Evolutionary conservation across 2,888 invertebrate genomes (phyloP), one percentile per base, ranked within the genome.

Genomic region (Drosophila rubida): DNA sequence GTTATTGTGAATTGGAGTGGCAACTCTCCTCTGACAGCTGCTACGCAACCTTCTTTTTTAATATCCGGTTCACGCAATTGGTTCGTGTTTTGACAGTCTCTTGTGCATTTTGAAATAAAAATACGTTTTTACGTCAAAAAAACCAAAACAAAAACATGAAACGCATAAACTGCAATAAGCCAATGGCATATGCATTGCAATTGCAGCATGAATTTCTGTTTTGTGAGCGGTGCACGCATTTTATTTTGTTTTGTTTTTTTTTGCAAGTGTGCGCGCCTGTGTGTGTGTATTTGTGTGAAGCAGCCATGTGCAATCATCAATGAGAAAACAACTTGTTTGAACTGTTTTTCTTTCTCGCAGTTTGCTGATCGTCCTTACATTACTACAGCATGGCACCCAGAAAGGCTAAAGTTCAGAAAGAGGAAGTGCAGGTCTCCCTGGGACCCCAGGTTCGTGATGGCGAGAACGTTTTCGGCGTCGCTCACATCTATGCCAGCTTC

Each of bases 401-500:
- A 91, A 98, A 99, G 94, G 98, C 97, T 93, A 99, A 99, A 95
- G 95, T 95, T 89, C 96, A 96, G 88, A 98, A 98, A 93, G 98
- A 98, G 93, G 98, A 99, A 93, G 98, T 98, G 76, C 98, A 98
- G 92, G 97, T 98, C 57, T 96, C 97, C 25, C 95, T 99, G 72
- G 98, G 98, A 74, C 98, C 98, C 51, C 98, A 98, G 93, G 98
- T 98, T 51, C 95, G 97, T 83, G 98, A 98, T 91, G 99, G 99
- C 78, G 99, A 99, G 93, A 96, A 96, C 87, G 98, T 99, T 67
- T 99, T 99, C 91, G 99, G 99, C 66, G 99, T 99, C 13, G 99
- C 99, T 68, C 99, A 99, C 93, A 99, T 99, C 91, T 99, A 97
- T 92, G 99, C 99, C 80, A 98, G 98, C 86, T 99, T 99, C 94